Conservation (phyloP, 2,113 vertebrate genomes). For the Cyprinodon tularosa region DNA sequence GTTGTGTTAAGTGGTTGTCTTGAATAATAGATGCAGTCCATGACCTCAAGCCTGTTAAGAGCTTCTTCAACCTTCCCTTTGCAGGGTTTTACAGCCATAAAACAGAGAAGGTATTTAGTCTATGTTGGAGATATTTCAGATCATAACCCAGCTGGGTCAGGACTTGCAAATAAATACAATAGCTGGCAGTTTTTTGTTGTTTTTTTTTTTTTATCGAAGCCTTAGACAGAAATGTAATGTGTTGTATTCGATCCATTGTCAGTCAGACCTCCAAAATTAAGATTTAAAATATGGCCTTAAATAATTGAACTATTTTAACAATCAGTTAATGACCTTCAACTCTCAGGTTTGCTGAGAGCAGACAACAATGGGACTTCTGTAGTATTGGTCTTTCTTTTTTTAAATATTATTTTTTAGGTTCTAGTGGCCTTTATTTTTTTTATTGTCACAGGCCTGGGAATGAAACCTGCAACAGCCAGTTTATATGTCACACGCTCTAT, state of each 20-base stretch:
- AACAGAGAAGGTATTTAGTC: neutral
- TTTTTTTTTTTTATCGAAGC: too few relatives aligned
- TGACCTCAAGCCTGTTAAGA: slow-evolving; percentile 26
- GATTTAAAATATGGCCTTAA: too few relatives aligned
- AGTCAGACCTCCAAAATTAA: too few relatives aligned
- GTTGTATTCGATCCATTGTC: too few relatives aligned
- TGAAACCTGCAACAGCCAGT: too few relatives aligned
- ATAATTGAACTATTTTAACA: too few relatives aligned
- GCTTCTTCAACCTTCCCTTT: neutral
- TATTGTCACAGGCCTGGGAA: too few relatives aligned
- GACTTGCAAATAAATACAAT: neutral
- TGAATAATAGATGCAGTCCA: slow-evolving; percentile 51
- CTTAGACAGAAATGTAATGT: too few relatives aligned
- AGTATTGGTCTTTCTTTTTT: neutral
- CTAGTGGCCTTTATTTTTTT: too few relatives aligned
- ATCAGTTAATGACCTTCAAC: too few relatives aligned
- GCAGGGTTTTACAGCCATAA: neutral
- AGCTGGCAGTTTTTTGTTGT: neutral
- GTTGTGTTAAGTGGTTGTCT: slow-evolving; percentile 42
- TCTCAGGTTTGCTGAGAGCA: neutral
- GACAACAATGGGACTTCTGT: neutral
- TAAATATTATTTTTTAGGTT: too few relatives aligned
- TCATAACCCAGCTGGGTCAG: neutral
- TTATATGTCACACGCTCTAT: too few relatives aligned
- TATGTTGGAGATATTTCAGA: neutral